These are phyloP conservation scores for Phalacrocorax brasilianus DNA, from an alignment of 2,113 vertebrate genomes.

Conservation along the genomic window DNA sequence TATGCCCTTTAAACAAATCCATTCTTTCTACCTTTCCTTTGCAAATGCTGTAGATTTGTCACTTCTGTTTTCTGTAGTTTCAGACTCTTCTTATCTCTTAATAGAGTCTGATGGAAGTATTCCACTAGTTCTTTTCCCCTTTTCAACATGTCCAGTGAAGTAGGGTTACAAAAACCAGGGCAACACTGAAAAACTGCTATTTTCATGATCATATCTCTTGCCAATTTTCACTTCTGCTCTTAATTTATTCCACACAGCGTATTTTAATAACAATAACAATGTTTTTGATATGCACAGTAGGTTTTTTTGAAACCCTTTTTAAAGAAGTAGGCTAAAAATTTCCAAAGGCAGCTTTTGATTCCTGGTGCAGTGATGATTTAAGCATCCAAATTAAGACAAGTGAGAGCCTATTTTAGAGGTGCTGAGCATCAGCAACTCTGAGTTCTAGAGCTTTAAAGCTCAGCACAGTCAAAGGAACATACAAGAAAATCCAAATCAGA, in stretches of 20 bases:
- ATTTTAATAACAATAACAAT: slow-evolving; percentile 45
- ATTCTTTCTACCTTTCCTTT: background rate
- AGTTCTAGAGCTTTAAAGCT: slow-evolving; percentile 22
- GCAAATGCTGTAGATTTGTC: background rate
- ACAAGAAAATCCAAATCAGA: slow-evolving; percentile 23
- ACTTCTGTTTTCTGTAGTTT: slow-evolving; percentile 40
- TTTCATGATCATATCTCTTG: background rate
- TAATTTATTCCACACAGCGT: slow-evolving; percentile 1
- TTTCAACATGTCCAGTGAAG: background rate
- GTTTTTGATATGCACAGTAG: background rate
- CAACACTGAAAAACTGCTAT: background rate
- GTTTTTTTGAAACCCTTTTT: background rate
- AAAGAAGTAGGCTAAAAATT: slow-evolving; percentile 44
- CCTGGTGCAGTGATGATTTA: slow-evolving; percentile 30
- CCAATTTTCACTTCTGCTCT: slow-evolving; percentile 58
- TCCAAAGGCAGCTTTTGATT: slow-evolving; percentile 21
- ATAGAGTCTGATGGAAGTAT: slow-evolving; percentile 23
- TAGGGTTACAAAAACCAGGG: background rate
- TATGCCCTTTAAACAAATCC: background rate
- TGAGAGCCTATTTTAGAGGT: slow-evolving; percentile 21
- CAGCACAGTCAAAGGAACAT: background rate
- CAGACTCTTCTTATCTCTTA: slow-evolving; percentile 6
- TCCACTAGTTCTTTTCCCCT: background rate
- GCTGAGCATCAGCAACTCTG: slow-evolving; percentile 47
- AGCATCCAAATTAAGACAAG: slow-evolving; percentile 47